Evolutionary conservation across 2,113 vertebrate genomes (phyloP), one percentile per base, ranked within the genome.

Genomic region (Paracanthobrama guichenoti): DNA sequence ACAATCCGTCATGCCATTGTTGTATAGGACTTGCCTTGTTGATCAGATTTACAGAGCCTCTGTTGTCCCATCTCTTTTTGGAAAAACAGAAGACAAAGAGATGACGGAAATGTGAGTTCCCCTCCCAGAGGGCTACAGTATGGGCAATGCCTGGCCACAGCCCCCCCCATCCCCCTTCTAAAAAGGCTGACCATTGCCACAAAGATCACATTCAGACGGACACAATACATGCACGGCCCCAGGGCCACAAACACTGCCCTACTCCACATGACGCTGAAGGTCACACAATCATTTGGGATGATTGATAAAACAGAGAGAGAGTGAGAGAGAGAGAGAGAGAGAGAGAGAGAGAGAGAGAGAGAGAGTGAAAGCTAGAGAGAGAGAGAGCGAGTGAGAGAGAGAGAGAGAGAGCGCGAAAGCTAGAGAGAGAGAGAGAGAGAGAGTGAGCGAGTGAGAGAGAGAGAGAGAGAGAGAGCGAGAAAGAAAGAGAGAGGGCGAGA

Each of bases 1-100:
- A 79, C 80, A 81, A 84, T 84, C 78, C 77, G 73, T 82, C 79
- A 85, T 87, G 88, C 89, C 87, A 31, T 35, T 81, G 84, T 87
- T 84, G 46, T 83, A 62, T 9, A 88, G 89, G 87, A 88, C 84
- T 91, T 91, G 89, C 87, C 85, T 87, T 91, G 92, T 92, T 90
- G 88, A 90, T 93, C 92, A 91, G 3, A 42, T 22, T 83, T 88
- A 94, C 92, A 93, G 90, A 93, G 91, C 90, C 87, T 86, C 90
- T 93, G 89, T 90, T 94, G 92, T 94, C 91, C 85, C 87, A 88
- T 67, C 31, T 77, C 89, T 90, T 88, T 85, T 92, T 90, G 89
- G 91, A 86, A 89, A 86, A 92, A 95, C 93, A 95, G 91, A 93
- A 91, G 90, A 94, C 94, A 95, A 94, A 90, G 82, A 66, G 78